Evolutionary conservation across 2,888 invertebrate genomes (phyloP), one percentile per base, ranked within the genome.

Genomic region (Phalera bucephala): DNA sequence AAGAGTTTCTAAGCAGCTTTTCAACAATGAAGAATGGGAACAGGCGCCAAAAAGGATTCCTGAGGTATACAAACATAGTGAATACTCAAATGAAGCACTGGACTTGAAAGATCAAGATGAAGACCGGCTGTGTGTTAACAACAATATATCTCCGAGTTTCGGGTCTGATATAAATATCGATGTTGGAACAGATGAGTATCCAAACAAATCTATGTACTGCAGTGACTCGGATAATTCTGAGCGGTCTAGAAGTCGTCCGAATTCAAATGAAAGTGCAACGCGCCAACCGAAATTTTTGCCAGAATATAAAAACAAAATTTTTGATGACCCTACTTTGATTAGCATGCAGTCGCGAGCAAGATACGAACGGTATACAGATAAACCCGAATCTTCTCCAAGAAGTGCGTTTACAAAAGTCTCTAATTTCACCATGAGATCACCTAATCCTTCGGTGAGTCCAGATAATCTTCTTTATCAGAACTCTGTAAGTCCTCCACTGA

Each of bases 371-470:
- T 87, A 76, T 43, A 57, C 69, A 26, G 91, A 91, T 21, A 91
- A 87, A 31, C 65, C 74, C 0, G 90, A 92, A 3, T 74, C 91
- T 48, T 91, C 91, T 0, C 92, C 92, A 0, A 93, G 93, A 63
- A 96, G 96, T 82, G 96, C 96, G 4, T 96, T 96, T 64, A 96
- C 96, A 0, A 96, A 96, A 90, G 96, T 96, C 8, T 73, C 89
- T 1, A 88, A 89, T 53, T 84, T 65, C 45, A 63, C 77, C 3
- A 84, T 91, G 21, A 70, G 92, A 27, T 94, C 94, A 0, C 94
- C 94, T 0, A 92, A 93, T 48, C 92, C 94, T 10, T 94, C 95
- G 0, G 89, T 94, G 11, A 95, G 95, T 47, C 95, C 95, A 0
- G 95, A 95, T 58, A 93, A 93, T 54, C 80, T 94, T 29, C 92